phyloP scores from a whole-genome alignment of 2,797 vertebrate species.

The Pantherophis alleghaniensis region DNA sequence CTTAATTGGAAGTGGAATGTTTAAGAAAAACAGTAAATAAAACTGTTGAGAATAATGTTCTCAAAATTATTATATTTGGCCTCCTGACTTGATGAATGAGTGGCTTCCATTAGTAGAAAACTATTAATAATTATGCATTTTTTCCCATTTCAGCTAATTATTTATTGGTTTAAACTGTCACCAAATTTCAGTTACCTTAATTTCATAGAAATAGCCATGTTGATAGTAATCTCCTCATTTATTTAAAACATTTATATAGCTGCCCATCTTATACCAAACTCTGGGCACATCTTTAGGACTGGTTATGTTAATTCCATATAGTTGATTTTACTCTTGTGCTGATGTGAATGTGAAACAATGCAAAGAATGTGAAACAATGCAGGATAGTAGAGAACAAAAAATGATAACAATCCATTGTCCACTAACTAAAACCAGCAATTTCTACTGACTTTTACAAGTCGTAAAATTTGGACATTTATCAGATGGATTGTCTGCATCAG shows the following conservation, averaged over 20 bases:
- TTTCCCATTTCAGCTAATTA: conserved; percentile 26
- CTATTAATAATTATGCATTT: conserved; percentile 31
- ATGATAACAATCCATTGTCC: neutral
- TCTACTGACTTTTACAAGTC: neutral
- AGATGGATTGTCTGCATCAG: neutral
- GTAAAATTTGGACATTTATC: neutral
- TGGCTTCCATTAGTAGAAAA: conserved; percentile 44
- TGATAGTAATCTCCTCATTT: neutral
- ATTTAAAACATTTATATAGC: neutral
- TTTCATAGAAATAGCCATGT: conserved; percentile 35
- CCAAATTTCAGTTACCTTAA: conserved; percentile 19
- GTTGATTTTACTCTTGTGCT: neutral
- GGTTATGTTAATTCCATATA: neutral
- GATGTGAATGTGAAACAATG: neutral
- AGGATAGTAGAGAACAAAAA: neutral
- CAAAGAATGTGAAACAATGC: neutral
- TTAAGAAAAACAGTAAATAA: neutral
- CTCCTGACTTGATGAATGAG: conserved; percentile 36
- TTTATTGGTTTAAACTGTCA: conserved; percentile 31
- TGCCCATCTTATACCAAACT: neutral
- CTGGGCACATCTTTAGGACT: neutral
- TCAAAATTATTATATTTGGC: conserved; percentile 41
- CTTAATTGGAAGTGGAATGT: neutral
- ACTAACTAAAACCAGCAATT: neutral
- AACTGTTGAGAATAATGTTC: neutral